phyloP scores from a whole-genome alignment of 92 coral and sea anemone genomes.

The Scolanthus callimorphus region DNA sequence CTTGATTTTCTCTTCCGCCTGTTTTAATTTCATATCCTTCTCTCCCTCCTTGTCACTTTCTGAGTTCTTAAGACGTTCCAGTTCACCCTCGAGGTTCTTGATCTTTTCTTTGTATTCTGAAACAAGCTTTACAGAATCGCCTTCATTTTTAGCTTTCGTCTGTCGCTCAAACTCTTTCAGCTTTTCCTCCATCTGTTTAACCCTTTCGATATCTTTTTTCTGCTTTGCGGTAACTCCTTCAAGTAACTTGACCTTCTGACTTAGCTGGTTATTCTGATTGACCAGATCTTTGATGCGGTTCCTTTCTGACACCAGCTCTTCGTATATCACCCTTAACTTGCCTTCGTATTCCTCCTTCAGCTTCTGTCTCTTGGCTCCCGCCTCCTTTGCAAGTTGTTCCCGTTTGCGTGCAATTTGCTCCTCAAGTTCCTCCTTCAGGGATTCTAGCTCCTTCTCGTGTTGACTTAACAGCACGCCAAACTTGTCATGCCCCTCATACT shows the following conservation, averaged over 20 bases:
- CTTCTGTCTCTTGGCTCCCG: slow-evolving; percentile 73
- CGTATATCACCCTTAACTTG: slow-evolving; percentile 72
- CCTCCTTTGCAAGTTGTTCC: slow-evolving; percentile 82
- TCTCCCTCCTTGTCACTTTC: slow-evolving; percentile 36
- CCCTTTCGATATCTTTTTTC: slow-evolving; percentile 43
- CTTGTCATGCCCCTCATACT: slow-evolving; percentile 73
- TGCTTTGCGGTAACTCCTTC: slow-evolving; percentile 53
- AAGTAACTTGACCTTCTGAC: slow-evolving; percentile 41
- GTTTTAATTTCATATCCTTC: slow-evolving; percentile 6
- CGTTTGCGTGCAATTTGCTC: slow-evolving; percentile 82
- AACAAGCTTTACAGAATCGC: slow-evolving; percentile 13
- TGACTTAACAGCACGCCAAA: slow-evolving; percentile 85
- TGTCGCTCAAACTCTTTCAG: slow-evolving; percentile 38
- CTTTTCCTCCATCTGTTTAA: slow-evolving; percentile 58
- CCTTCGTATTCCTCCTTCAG: slow-evolving; percentile 84
- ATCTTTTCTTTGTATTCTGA: slow-evolving; percentile 39
- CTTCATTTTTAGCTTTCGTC: slow-evolving; percentile 24
- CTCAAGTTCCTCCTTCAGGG: slow-evolving; percentile 76
- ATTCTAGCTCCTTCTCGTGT: slow-evolving; percentile 81
- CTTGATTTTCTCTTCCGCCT: slow-evolving; percentile 3
- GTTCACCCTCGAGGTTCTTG: slow-evolving; percentile 20
- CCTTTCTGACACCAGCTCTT: slow-evolving; percentile 77
- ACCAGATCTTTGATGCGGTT: slow-evolving; percentile 53
- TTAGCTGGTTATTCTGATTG: slow-evolving; percentile 55
- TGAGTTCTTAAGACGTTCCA: slow-evolving; percentile 7